phyloP scores from a whole-genome alignment of 2,113 vertebrate species.

The Lucifuga dentata region DNA sequence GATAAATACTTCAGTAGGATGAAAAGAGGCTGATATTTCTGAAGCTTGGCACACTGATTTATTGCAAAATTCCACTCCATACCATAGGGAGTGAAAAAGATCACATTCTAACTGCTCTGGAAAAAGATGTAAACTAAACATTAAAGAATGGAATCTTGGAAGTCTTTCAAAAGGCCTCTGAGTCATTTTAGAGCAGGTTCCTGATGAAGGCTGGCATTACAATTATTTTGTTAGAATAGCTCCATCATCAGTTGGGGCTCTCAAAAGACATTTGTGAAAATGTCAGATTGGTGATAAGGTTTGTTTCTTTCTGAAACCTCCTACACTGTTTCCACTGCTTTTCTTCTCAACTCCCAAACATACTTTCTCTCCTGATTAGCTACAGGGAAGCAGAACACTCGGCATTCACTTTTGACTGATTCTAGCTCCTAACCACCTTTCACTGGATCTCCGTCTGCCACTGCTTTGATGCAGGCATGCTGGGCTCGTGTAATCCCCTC shows the following conservation, averaged over 20 bases:
- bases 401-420: constrained; percentile 34
- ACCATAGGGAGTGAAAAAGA: neutral
- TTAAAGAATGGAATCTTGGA: neutral
- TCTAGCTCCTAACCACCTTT: constrained; percentile 46
- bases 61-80: neutral
- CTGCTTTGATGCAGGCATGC: constrained; percentile 66
- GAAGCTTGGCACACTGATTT: neutral
- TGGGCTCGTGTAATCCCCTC: constrained; percentile 57
- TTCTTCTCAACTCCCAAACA: constrained; percentile 39
- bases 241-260: constrained; percentile 27
- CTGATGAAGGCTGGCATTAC: constrained; percentile 11
- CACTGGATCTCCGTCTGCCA: constrained; percentile 67
- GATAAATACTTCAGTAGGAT: neutral
- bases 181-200: constrained; percentile 26
- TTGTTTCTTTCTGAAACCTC: constrained; percentile 44
- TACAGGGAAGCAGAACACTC: constrained; percentile 55
- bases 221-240: constrained; percentile 20
- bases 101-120: neutral
- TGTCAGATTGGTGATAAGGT: constrained; percentile 65
- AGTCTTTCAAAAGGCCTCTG: neutral
- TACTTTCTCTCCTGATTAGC: constrained; percentile 51
- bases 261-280: constrained; percentile 46
- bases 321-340: constrained; percentile 45
- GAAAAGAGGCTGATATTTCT: neutral
- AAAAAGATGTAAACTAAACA: neutral